Percentiles rank a stretch among this genome's conserved stretches.
phyloP scores from a whole-genome alignment of 2,888 invertebrate genomes.

The Criorhina ranunculi region DNA sequence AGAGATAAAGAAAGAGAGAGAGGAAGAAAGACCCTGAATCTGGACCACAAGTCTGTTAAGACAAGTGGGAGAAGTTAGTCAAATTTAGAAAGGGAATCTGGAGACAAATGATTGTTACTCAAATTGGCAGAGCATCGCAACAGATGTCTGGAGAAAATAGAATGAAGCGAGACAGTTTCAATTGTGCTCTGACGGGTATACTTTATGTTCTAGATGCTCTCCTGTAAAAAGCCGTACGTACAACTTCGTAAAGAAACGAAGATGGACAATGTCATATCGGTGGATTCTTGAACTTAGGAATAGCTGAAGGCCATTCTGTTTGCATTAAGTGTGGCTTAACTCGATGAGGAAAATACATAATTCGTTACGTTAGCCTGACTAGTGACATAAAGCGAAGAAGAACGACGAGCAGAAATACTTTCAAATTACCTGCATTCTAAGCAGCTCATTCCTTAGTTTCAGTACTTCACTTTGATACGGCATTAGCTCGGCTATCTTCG shows the following conservation, averaged over 20 bases:
- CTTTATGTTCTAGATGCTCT: too few species aligned
- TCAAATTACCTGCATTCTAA: conserved; percentile 87
- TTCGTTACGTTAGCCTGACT: too few species aligned
- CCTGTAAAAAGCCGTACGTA: too few species aligned
- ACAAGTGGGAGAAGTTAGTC: conserved; percentile 38
- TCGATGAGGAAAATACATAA: too few species aligned
- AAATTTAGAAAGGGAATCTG: conserved; percentile 19
- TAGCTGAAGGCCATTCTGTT: too few species aligned
- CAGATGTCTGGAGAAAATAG: conserved; percentile 1
- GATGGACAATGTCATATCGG: too few species aligned
- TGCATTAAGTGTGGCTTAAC: too few species aligned
- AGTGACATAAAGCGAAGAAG: too few species aligned
- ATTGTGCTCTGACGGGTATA: too few species aligned
- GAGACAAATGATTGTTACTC: conserved; percentile 12
- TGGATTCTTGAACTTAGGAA: too few species aligned
- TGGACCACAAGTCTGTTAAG: conserved; percentile 60
- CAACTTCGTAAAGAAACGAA: too few species aligned
- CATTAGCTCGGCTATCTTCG: conserved; percentile 87
- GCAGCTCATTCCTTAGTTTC: conserved; percentile 88
- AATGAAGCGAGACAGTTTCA: not conserved
- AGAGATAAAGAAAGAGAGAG: conserved; percentile 7
- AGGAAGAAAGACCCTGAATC: conserved; percentile 61
- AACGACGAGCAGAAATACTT: too few species aligned
- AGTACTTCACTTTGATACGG: conserved; percentile 89
- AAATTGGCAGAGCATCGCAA: conserved; percentile 12